phyloP scores from a whole-genome alignment of 2,888 invertebrate species.

The Morpho helenor region DNA sequence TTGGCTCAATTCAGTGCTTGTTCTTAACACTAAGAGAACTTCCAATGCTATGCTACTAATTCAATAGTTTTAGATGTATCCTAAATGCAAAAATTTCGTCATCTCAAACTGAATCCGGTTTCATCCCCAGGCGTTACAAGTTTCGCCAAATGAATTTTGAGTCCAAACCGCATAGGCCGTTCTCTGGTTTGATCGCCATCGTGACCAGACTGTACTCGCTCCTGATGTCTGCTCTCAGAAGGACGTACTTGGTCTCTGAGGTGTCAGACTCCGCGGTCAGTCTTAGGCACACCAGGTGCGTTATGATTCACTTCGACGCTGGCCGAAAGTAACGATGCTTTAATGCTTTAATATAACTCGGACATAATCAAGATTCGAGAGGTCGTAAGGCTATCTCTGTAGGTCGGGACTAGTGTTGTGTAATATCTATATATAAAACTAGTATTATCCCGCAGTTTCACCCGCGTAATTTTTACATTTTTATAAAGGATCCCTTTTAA shows the following conservation, averaged over 20 bases:
- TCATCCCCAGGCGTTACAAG: slow-evolving; percentile 61
- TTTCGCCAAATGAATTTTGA: slow-evolving; percentile 60
- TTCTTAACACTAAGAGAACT: too few species aligned
- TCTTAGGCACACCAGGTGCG: slow-evolving; percentile 53
- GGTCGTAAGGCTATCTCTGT: too few species aligned
- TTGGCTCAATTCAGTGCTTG: too few species aligned
- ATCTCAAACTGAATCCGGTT: slow-evolving; percentile 28
- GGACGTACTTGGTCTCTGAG: slow-evolving; percentile 37
- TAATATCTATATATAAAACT: too few species aligned
- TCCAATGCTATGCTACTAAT: too few species aligned
- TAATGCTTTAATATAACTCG: slow-evolving; percentile 3
- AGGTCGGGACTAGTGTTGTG: too few species aligned
- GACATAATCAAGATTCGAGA: too few species aligned
- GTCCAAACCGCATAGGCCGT: slow-evolving; percentile 36
- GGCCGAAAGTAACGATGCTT: slow-evolving; percentile 9
- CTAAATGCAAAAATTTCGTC: background rate
- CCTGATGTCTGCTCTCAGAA: slow-evolving; percentile 40
- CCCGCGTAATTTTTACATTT: too few species aligned
- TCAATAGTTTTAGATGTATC: too few species aligned
- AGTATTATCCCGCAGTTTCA: too few species aligned
- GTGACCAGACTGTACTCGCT: slow-evolving; percentile 49
- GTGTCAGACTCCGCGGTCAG: slow-evolving; percentile 33
- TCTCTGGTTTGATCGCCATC: slow-evolving; percentile 62
- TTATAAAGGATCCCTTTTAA: too few species aligned
- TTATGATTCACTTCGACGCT: slow-evolving; percentile 22